Conservation (phyloP, 2,797 vertebrate species). For the Gymnoscopelus microlampas region DNA sequence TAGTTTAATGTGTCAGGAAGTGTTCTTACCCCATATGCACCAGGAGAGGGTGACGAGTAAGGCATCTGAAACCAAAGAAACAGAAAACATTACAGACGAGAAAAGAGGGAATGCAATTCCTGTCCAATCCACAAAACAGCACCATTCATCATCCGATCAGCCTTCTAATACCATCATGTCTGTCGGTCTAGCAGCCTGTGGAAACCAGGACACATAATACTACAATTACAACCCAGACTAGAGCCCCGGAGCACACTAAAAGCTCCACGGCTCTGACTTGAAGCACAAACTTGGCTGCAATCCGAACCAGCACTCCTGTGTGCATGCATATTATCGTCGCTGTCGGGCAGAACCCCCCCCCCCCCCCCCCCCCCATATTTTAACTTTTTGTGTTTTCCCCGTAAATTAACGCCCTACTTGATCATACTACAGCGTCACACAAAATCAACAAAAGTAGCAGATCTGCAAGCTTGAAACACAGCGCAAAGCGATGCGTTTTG, state of each 20-base stretch:
- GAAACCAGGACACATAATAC: conserved; percentile 73
- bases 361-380: too few relatives aligned
- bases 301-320: conserved; percentile 41
- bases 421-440: too few relatives aligned
- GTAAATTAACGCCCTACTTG: too few relatives aligned
- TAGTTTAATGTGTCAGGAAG: conserved; percentile 5
- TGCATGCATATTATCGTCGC: too few relatives aligned
- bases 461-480: too few relatives aligned
- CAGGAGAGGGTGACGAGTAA: conserved; percentile 98
- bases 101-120: conserved; percentile 53
- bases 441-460: too few relatives aligned
- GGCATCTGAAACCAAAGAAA: conserved; percentile 88
- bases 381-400: too few relatives aligned
- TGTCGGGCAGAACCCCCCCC: too few relatives aligned
- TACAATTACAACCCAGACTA: conserved; percentile 68
- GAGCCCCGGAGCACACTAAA: conserved; percentile 51
- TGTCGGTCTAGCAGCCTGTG: conserved; percentile 43
- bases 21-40: conserved; percentile 95
- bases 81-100: conserved; percentile 64
- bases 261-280: conserved; percentile 31
- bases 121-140: conserved; percentile 58
- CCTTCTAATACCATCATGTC: conserved; percentile 64
- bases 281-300: conserved; percentile 48
- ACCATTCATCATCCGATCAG: conserved; percentile 64
- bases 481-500: too few relatives aligned